These are phyloP conservation scores for Morinoia aosen DNA, from an alignment of 2,888 invertebrate genomes.

Conservation along the genomic window DNA sequence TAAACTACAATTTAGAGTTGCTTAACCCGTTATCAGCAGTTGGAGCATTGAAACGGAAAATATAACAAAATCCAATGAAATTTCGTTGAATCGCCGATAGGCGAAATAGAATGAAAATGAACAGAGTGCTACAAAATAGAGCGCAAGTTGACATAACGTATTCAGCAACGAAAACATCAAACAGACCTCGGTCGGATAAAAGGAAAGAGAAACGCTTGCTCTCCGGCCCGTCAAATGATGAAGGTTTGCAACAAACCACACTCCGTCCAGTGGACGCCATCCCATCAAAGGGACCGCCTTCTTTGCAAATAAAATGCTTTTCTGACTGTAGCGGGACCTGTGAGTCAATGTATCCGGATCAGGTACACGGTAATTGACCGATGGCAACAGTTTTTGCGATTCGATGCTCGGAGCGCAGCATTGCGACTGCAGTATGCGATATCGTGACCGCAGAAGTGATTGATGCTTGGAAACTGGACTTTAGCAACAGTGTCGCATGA, in stretches of 20 bases:
- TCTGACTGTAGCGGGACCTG: background rate
- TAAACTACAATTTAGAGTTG: too few relatives aligned
- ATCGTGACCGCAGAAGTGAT: background rate
- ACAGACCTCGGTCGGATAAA: background rate
- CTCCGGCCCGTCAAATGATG: background rate
- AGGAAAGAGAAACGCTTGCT: background rate
- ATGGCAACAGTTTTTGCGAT: background rate
- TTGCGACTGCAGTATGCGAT: background rate
- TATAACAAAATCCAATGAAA: background rate
- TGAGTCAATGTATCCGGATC: background rate
- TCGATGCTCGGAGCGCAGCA: background rate
- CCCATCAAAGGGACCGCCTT: constrained; percentile 31
- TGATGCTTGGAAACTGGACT: background rate
- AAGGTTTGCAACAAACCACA: background rate
- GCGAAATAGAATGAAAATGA: background rate
- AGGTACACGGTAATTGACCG: background rate
- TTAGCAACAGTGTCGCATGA: background rate
- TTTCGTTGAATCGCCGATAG: background rate
- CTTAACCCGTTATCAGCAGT: too few relatives aligned
- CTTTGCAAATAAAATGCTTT: constrained; percentile 41
- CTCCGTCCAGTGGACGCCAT: background rate
- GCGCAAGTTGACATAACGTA: background rate
- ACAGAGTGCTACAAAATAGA: background rate
- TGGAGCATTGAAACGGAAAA: background rate
- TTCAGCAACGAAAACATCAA: background rate